phyloP scores from a whole-genome alignment of 2,888 invertebrate genomes.

The Leptopilina syphax region DNA sequence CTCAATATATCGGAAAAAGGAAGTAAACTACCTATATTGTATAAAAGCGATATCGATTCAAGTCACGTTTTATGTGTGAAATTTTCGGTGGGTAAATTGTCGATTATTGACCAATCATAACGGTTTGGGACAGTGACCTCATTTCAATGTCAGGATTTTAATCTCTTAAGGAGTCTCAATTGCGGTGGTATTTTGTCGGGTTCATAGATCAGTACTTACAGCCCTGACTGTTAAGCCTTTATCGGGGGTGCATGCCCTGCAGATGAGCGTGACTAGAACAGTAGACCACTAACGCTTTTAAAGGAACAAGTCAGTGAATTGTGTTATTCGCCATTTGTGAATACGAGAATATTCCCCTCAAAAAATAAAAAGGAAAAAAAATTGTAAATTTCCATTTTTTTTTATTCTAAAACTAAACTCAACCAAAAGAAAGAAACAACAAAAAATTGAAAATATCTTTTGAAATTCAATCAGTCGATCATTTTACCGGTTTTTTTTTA shows the following conservation, averaged over 20 bases:
- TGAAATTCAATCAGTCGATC: too few relatives aligned
- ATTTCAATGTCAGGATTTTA: background rate
- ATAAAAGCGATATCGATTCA: too few relatives aligned
- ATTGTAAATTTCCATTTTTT: background rate
- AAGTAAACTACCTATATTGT: too few relatives aligned
- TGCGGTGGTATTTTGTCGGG: constrained; percentile 12
- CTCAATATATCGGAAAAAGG: too few relatives aligned
- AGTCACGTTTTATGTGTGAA: too few relatives aligned
- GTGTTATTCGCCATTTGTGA: constrained; percentile 47
- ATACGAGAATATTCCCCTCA: background rate
- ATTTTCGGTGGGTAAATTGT: background rate
- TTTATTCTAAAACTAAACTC: background rate
- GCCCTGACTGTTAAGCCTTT: constrained; percentile 68
- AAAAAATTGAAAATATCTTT: too few relatives aligned
- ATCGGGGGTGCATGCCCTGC: constrained; percentile 72
- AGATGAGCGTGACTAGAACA: constrained; percentile 67
- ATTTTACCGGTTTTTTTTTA: too few relatives aligned
- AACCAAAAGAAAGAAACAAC: too few relatives aligned
- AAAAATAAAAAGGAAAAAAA: background rate
- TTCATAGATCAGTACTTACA: constrained; percentile 58
- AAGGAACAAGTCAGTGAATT: constrained; percentile 56
- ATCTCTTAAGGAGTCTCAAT: background rate
- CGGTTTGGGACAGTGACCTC: background rate
- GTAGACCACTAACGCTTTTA: constrained; percentile 61
- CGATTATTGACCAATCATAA: background rate